phyloP scores from a whole-genome alignment of 2,888 invertebrate genomes.

The Vesta saturnalis region DNA sequence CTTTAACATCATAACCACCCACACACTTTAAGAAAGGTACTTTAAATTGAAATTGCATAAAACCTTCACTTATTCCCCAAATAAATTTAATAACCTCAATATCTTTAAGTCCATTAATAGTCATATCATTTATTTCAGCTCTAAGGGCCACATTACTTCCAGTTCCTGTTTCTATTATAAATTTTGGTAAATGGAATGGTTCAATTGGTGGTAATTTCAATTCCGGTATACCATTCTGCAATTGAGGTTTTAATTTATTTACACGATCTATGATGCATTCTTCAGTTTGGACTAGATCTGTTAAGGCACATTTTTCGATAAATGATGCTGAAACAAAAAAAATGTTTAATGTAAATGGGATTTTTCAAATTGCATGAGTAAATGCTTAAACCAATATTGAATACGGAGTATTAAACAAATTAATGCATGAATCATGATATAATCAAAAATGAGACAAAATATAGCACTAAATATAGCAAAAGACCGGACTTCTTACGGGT shows the following conservation, averaged over 20 bases:
- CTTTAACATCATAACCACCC: conserved; percentile 7
- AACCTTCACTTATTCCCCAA: conserved; percentile 5
- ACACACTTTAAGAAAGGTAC: conserved; percentile 5
- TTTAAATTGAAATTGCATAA: not conserved
- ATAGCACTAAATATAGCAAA: too few relatives aligned
- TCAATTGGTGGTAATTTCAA: conserved; percentile 25
- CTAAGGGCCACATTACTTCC: not conserved
- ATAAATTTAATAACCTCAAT: not conserved
- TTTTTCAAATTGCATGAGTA: too few relatives aligned
- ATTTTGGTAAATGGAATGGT: conserved; percentile 17
- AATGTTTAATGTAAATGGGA: too few relatives aligned
- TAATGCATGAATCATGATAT: too few relatives aligned
- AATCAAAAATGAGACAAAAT: too few relatives aligned
- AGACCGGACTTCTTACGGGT: too few relatives aligned
- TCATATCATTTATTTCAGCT: not conserved
- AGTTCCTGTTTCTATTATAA: not conserved
- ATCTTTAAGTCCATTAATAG: not conserved
- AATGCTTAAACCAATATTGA: too few relatives aligned
- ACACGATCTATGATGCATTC: conserved; percentile 19
- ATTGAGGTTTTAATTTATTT: not conserved
- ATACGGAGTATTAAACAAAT: too few relatives aligned
- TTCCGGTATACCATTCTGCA: conserved; percentile 26
- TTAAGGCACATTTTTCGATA: conserved; percentile 19
- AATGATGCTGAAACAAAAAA: conserved; percentile 21
- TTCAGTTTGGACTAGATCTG: not conserved